These are phyloP conservation scores for Steatornis caripensis DNA, from an alignment of 2,113 vertebrate genomes.

Conservation along the genomic window DNA sequence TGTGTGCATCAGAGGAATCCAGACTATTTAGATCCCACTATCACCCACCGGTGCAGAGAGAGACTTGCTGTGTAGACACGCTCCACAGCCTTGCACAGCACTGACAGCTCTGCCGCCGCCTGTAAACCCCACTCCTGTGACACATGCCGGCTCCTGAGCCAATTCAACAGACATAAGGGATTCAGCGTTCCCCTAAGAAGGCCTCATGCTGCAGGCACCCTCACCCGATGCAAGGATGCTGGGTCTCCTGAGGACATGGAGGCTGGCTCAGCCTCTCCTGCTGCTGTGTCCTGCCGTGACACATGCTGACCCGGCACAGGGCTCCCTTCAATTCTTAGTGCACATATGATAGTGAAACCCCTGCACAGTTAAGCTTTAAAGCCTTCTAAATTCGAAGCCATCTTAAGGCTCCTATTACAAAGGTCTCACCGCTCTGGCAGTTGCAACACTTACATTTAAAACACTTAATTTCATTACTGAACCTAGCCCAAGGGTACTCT, in stretches of 20 bases:
- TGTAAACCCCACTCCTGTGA: not conserved
- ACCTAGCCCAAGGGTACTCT: conserved; percentile 21
- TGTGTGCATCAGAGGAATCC: not conserved
- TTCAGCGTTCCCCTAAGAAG: accelerated
- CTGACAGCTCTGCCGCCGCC: not conserved
- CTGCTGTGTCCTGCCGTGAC: not conserved
- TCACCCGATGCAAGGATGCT: accelerated
- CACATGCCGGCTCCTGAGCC: not conserved
- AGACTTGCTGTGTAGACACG: accelerated
- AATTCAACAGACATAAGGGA: not conserved
- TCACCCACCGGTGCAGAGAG: accelerated
- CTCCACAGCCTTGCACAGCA: not conserved
- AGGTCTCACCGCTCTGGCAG: not conserved
- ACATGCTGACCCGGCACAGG: accelerated
- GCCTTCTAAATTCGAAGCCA: not conserved
- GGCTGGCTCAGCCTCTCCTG: not conserved
- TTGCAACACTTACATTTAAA: not conserved
- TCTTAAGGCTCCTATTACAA: not conserved
- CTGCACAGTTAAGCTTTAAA: not conserved
- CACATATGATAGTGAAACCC: accelerated
- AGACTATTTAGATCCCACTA: not conserved
- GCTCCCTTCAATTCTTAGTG: not conserved
- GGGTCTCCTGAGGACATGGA: not conserved
- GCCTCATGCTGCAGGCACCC: not conserved
- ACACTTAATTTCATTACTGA: conserved; percentile 27